A percentile compares a stretch with the other conserved stretches of the same genome.
Conservation (phyloP, 2,888 invertebrate species). For the Dicranocentrus wangi region DNA sequence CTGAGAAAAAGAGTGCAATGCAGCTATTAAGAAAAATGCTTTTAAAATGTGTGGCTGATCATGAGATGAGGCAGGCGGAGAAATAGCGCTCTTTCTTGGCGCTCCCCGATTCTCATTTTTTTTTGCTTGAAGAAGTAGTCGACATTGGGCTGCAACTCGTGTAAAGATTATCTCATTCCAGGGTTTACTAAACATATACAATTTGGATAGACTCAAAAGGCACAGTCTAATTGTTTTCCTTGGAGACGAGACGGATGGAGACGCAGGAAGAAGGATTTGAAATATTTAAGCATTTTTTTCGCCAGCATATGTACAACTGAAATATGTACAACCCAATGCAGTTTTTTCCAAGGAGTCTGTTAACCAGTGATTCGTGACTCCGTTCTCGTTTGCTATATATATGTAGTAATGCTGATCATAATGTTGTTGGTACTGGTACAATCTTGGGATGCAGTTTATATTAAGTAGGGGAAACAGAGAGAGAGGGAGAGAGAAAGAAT, state of each 20-base stretch:
- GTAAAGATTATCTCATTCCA: slow-evolving; percentile 8
- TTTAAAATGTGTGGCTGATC: not conserved
- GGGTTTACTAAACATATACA: no score
- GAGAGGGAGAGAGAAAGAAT: no score
- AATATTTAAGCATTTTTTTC: slow-evolving; percentile 15
- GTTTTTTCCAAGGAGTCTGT: no score
- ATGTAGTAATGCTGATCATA: slow-evolving; percentile 18
- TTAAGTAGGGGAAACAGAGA: no score
- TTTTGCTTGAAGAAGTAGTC: not conserved
- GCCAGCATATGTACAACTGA: not conserved
- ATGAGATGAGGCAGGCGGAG: slow-evolving; percentile 3
- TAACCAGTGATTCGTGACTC: no score
- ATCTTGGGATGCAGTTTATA: no score
- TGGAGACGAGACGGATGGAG: not conserved
- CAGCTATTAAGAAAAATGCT: not conserved
- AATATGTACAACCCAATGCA: no score
- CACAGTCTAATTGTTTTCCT: no score
- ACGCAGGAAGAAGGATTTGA: not conserved
- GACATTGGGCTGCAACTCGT: slow-evolving; percentile 20
- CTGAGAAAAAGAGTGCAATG: not conserved
- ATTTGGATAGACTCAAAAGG: no score
- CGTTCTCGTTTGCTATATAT: no score
- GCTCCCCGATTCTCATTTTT: not conserved
- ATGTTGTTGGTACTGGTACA: no score
- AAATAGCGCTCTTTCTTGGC: not conserved